A percentile compares a stretch with the other conserved stretches of the same genome.
These are phyloP conservation scores for Platysternon megacephalum DNA, from an alignment of 2,113 vertebrate genomes.

Conservation along the genomic window DNA sequence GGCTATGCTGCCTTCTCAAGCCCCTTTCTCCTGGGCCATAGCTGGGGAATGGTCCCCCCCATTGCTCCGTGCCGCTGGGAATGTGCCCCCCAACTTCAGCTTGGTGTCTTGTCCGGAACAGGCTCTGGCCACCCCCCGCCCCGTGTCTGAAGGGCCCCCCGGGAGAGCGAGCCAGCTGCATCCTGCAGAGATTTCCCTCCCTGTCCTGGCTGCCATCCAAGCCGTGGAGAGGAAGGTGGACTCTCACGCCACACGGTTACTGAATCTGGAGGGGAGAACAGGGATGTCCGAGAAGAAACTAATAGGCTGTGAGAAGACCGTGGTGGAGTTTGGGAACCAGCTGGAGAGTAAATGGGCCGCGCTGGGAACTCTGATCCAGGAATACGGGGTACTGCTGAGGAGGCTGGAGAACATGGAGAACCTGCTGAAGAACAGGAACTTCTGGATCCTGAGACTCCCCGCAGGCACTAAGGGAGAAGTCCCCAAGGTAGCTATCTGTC, in stretches of 20 bases:
- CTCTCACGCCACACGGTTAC: not conserved
- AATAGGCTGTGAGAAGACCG: not conserved
- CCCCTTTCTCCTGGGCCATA: too few species aligned
- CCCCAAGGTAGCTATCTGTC: not conserved
- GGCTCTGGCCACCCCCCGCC: slow-evolving; percentile 8
- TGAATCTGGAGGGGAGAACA: not conserved
- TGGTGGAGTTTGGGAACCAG: not conserved
- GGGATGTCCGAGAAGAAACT: not conserved
- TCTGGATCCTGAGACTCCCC: slow-evolving; percentile 48
- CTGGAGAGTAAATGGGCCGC: not conserved
- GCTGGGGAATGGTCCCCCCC: too few species aligned
- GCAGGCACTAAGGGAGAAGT: too few species aligned
- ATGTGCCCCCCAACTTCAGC: too few species aligned
- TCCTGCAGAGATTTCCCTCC: not conserved
- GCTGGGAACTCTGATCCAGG: too few species aligned
- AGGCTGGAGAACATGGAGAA: slow-evolving; percentile 72
- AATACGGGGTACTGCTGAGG: not conserved
- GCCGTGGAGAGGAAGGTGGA: not conserved
- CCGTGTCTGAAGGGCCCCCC: slow-evolving; percentile 8
- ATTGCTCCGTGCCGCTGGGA: too few species aligned
- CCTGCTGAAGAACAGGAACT: slow-evolving; percentile 62
- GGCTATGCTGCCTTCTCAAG: too few species aligned
- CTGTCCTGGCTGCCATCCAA: not conserved
- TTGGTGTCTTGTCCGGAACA: not conserved
- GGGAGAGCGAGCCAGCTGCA: not conserved